Evolutionary conservation across 2,797 vertebrate species (phyloP).

Genomic region (Gymnoscopelus braueri): DNA sequence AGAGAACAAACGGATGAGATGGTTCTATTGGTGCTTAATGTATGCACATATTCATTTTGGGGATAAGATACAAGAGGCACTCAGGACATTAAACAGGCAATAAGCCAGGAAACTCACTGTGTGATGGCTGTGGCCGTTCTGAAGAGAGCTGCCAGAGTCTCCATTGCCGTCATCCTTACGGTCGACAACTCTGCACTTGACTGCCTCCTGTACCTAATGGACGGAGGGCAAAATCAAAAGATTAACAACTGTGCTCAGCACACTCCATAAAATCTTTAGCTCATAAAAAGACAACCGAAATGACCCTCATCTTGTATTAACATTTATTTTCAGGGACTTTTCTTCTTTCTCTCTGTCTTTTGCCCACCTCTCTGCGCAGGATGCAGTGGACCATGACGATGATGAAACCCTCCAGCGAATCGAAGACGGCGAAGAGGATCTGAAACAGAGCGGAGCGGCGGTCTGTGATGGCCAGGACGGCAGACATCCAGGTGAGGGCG

Average conservation of each 20-base stretch:
- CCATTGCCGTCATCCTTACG: conserved; percentile 97
- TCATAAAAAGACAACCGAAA: conserved; percentile 18
- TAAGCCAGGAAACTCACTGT: conserved; percentile 85
- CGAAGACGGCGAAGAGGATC: conserved; percentile 97
- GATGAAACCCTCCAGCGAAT: conserved; percentile 97
- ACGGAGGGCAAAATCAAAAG: conserved; percentile 19
- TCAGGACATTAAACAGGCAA: conserved; percentile 75
- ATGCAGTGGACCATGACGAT: conserved; percentile 99
- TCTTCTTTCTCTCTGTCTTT: background rate
- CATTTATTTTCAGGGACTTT: background rate
- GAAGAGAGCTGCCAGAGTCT: conserved; percentile 95
- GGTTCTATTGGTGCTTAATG: conserved; percentile 60
- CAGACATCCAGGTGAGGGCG: conserved; percentile 99
- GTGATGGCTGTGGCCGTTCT: conserved; percentile 94
- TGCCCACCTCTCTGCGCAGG: conserved; percentile 91
- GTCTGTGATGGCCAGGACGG: conserved; percentile 97
- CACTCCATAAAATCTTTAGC: conserved; percentile 10
- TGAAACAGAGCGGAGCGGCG: conserved; percentile 97
- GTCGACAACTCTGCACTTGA: conserved; percentile 98
- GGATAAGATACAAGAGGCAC: conserved; percentile 60
- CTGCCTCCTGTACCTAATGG: conserved; percentile 94
- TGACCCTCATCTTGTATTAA: background rate
- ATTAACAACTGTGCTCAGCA: conserved; percentile 2
- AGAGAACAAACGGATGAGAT: conserved; percentile 44
- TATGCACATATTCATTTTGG: conserved; percentile 66